These are phyloP conservation scores for Ligdia adustata DNA, from an alignment of 2,888 invertebrate species.

Conservation along the genomic window DNA sequence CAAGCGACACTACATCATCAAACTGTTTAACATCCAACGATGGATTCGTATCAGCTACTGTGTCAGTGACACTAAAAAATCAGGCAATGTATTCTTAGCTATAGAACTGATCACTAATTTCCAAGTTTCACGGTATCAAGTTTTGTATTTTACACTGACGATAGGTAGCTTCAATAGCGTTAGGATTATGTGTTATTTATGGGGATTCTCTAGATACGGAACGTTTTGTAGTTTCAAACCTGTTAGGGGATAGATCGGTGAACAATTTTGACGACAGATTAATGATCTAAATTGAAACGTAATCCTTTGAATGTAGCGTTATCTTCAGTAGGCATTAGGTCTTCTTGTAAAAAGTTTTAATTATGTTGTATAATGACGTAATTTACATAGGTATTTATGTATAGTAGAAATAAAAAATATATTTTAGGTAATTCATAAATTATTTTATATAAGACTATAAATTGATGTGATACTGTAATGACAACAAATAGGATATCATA, in stretches of 20 bases:
- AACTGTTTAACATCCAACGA: constrained; percentile 37
- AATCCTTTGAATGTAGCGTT: constrained; percentile 14
- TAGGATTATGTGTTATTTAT: constrained; percentile 73
- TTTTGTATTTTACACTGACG: constrained; percentile 61
- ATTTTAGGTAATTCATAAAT: too few relatives aligned
- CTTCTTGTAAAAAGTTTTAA: not conserved
- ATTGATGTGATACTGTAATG: too few relatives aligned
- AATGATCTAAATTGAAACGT: constrained; percentile 34
- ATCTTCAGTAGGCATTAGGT: not conserved
- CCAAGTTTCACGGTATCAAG: constrained; percentile 34
- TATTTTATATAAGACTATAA: too few relatives aligned
- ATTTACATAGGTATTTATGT: not conserved
- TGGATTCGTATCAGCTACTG: not conserved
- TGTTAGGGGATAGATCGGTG: constrained; percentile 42
- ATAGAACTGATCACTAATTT: constrained; percentile 18
- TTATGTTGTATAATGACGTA: too few relatives aligned
- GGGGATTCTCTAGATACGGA: constrained; percentile 57
- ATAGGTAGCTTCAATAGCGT: constrained; percentile 59
- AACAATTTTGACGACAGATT: constrained; percentile 49
- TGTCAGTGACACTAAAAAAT: constrained; percentile 10
- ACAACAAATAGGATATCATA: too few relatives aligned
- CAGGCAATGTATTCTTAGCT: constrained; percentile 41
- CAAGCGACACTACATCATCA: constrained; percentile 18
- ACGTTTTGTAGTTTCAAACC: constrained; percentile 53
- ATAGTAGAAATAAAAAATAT: not conserved